Evolutionary conservation across 2,113 vertebrate genomes (phyloP), one percentile per base, ranked within the genome.

Genomic region (Sturnus vulgaris): DNA sequence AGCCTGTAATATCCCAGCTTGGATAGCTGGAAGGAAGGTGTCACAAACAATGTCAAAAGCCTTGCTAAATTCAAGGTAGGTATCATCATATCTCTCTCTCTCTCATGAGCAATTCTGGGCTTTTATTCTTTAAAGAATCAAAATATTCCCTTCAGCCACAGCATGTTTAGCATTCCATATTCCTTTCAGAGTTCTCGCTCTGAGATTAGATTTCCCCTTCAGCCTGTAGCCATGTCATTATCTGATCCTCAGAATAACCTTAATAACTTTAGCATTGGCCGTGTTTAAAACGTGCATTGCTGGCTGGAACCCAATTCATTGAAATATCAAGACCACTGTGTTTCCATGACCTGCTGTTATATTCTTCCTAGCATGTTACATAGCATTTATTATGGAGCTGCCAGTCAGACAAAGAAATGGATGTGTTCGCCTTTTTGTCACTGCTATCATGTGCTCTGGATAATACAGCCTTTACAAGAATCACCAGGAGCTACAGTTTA

Each of bases 401-500:
- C 60, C 94, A 93, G 39, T 89, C 49, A 70, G 80, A 78, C 35
- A 79, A 91, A 84, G 52, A 84, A 92, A 86, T 46, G 8, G 65
- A 84, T 1, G 0, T 50, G 18, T 49, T 88, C 0, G 0, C 19
- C 63, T 82, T 79, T 86, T 64, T 93, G 23, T 68, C 80, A 50
- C 35, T 87, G 61, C 57, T 87, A 2, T 89, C 40, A 22, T n/a
- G 56, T 75, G n/a, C 49, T 89, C 40, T 68, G 49, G 57, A 53
- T 87, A 87, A 92, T 6, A 27, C 19, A 61, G 42, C 70, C 25
- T 78, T 79, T 69, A 76, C 3, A 4, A 46, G 70, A 87, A 93
- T 44, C 82, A 95, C 86, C 89, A 93, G 73, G 73, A 95, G 73
- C n/a, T 89, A 79, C 86, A 53, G 70, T 92, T 95, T 96, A 93